Conservation (phyloP, 2,113 vertebrate species). For the Panurus biarmicus region DNA sequence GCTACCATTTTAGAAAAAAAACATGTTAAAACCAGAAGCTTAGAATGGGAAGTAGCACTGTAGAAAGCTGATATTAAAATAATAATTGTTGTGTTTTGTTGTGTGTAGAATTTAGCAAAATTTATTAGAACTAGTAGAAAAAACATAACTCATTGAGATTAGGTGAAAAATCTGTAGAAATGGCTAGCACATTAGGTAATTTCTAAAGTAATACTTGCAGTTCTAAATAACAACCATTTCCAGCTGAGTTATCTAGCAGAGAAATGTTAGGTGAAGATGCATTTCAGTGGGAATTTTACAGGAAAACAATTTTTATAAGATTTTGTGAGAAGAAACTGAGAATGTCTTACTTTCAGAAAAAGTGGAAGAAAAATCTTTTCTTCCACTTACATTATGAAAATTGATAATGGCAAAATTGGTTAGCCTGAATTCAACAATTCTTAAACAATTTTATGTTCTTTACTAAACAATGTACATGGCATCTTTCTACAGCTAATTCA, state of each 20-base stretch:
- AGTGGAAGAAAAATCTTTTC: too few species aligned
- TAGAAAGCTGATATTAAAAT: neutral
- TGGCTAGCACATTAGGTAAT: neutral
- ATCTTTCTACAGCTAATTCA: neutral
- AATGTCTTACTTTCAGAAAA: neutral
- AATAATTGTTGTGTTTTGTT: neutral
- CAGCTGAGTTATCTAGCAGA: neutral
- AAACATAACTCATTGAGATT: neutral
- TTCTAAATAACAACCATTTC: neutral
- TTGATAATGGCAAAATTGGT: neutral
- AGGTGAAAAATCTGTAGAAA: neutral
- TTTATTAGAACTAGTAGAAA: neutral
- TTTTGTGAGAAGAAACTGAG: neutral
- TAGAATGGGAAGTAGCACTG: neutral
- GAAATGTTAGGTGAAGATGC: neutral
- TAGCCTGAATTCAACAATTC: neutral
- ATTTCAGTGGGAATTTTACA: neutral
- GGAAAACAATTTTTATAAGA: neutral
- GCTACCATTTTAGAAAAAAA: neutral
- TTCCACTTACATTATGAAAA: neutral
- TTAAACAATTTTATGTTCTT: neutral
- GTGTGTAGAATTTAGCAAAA: neutral
- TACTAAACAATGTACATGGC: neutral
- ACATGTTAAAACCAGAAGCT: neutral
- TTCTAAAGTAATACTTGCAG: neutral